Conservation (phyloP, 2,888 invertebrate species). For the Diploptera punctata region DNA sequence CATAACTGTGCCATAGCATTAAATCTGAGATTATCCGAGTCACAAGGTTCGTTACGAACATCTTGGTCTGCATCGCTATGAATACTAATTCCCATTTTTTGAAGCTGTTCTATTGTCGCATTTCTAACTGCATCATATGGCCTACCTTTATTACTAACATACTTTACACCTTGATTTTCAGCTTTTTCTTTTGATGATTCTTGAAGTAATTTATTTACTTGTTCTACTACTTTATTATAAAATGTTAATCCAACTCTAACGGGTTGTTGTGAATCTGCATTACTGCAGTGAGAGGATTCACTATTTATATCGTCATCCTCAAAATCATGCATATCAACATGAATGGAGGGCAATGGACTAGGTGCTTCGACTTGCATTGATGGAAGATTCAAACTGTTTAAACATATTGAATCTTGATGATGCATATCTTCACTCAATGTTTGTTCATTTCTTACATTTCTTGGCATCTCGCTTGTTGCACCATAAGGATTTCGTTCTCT, state of each 20-base stretch:
- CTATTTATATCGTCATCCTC: neutral
- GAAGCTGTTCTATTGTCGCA: neutral
- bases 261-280: neutral
- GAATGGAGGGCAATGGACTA: constrained; percentile 58
- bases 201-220: constrained; percentile 8
- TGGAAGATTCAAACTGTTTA: constrained; percentile 45
- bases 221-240: neutral
- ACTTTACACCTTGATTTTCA: neutral
- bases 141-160: neutral
- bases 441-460: neutral
- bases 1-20: constrained; percentile 6
- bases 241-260: neutral
- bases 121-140: neutral
- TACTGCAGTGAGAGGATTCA: no score
- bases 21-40: neutral
- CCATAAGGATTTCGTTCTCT: neutral
- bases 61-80: neutral
- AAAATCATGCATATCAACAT: constrained; percentile 60
- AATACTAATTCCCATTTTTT: neutral
- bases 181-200: no score
- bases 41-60: neutral
- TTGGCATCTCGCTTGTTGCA: no score
- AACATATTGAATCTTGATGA: neutral
- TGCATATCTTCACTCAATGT: neutral
- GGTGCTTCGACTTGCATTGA: constrained; percentile 41